Conservation (phyloP, 2,888 invertebrate species). For the Apamea epomidion region DNA sequence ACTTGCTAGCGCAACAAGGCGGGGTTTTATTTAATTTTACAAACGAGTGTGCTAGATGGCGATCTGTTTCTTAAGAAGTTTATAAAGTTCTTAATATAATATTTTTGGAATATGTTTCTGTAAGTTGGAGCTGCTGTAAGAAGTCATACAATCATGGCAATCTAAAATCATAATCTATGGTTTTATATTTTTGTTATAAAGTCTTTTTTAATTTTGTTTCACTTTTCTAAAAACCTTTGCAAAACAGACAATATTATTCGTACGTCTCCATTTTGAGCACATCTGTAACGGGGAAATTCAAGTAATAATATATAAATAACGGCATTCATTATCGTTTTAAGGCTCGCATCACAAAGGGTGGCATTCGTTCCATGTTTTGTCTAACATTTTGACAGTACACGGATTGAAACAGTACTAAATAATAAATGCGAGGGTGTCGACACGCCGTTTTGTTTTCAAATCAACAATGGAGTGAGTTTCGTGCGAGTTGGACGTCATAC, state of each 20-base stretch:
- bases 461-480: conserved; percentile 81
- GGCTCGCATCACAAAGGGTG: conserved; percentile 77
- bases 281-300: conserved; percentile 56
- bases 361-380: conserved; percentile 85
- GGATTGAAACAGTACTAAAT: conserved; percentile 84
- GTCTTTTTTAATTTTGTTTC: conserved; percentile 19
- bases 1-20: conserved; percentile 44
- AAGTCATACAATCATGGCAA: not conserved
- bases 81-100: not conserved
- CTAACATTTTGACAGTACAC: conserved; percentile 78
- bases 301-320: conserved; percentile 84
- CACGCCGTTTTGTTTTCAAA: conserved; percentile 87
- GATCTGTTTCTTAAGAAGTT: conserved; percentile 11
- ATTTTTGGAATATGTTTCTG: not conserved
- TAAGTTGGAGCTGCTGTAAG: not conserved
- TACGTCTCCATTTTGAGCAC: conserved; percentile 10
- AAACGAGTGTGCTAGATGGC: conserved; percentile 27
- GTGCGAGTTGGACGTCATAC: conserved; percentile 83
- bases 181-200: not conserved
- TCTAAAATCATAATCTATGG: not conserved
- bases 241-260: conserved; percentile 13
- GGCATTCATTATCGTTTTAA: conserved; percentile 82
- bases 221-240: conserved; percentile 33
- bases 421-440: conserved; percentile 89
- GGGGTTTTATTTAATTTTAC: conserved; percentile 53